Evolutionary conservation across 2,888 invertebrate species (phyloP).

Genomic region (Serrognathus titanus): DNA sequence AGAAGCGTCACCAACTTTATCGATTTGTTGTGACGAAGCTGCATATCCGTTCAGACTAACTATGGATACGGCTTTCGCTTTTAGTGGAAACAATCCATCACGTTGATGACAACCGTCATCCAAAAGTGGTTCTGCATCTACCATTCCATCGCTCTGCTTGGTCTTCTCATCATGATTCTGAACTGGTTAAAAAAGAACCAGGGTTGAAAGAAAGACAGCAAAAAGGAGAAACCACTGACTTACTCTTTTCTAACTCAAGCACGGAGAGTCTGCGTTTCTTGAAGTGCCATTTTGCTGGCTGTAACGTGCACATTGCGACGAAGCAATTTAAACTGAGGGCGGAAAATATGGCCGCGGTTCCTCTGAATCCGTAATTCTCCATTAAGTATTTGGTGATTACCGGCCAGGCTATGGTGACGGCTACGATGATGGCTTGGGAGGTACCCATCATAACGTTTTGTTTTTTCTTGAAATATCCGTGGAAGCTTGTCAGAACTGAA

Average conservation of each 20-base stretch:
- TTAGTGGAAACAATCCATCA: neutral
- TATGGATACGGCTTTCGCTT: slow-evolving; percentile 10
- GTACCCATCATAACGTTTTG: slow-evolving; percentile 71
- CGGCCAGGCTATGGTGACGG: slow-evolving; percentile 67
- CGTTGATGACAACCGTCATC: no score
- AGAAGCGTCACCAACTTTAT: neutral
- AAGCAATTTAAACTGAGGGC: slow-evolving; percentile 65
- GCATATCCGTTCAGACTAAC: slow-evolving; percentile 17
- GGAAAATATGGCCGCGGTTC: slow-evolving; percentile 64
- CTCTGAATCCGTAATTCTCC: slow-evolving; percentile 65
- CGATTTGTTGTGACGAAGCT: slow-evolving; percentile 4
- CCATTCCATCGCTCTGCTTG: neutral
- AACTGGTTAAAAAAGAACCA: no score
- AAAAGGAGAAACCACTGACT: neutral
- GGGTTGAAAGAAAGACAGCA: no score
- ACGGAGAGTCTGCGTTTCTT: slow-evolving; percentile 42
- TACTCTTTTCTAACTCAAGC: slow-evolving; percentile 15
- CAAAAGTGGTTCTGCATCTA: no score
- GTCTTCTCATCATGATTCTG: neutral
- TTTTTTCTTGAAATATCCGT: slow-evolving; percentile 68
- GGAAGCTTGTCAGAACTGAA: slow-evolving; percentile 69
- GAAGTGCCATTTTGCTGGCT: slow-evolving; percentile 72
- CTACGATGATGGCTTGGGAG: slow-evolving; percentile 67
- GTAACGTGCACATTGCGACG: slow-evolving; percentile 68
- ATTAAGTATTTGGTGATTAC: slow-evolving; percentile 60